Evolutionary conservation across 2,113 vertebrate species (phyloP).

Genomic region (Mastomys natalensis): DNA sequence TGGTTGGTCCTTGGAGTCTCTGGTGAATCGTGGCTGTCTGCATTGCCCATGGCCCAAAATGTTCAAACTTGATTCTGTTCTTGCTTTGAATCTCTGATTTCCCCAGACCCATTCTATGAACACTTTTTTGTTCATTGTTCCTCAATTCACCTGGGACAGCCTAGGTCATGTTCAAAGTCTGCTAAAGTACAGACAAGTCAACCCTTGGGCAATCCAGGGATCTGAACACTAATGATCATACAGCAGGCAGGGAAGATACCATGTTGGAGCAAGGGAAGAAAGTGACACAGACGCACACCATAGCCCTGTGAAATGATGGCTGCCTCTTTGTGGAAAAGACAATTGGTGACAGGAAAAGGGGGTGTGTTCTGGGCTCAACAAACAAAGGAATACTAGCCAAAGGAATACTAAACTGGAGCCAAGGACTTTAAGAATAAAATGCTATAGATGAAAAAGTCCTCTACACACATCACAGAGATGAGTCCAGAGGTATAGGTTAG

Average conservation of each 20-base stretch:
- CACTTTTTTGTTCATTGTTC: not conserved
- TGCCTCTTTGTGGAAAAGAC: not conserved
- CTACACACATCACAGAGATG: too few species aligned
- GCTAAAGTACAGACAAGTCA: not conserved
- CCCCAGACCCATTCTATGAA: not conserved
- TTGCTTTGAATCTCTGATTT: not conserved
- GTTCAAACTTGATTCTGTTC: not conserved
- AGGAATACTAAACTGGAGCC: not conserved
- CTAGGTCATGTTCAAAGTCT: not conserved
- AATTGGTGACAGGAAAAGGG: not conserved
- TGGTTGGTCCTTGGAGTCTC: not conserved
- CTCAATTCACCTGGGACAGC: not conserved
- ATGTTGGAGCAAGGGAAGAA: not conserved
- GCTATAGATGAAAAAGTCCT: too few species aligned
- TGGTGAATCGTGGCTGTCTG: not conserved
- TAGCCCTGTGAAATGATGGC: not conserved
- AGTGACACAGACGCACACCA: not conserved
- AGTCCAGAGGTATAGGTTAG: not conserved
- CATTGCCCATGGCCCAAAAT: not conserved
- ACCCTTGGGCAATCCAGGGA: rapidly evolving
- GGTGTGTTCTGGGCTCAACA: not conserved
- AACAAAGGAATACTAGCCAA: not conserved
- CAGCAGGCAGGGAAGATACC: rapidly evolving
- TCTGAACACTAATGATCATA: rapidly evolving
- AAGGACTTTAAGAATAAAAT: not conserved